Conservation (phyloP, 2,797 vertebrate species). For the Dermochelys coriacea region DNA sequence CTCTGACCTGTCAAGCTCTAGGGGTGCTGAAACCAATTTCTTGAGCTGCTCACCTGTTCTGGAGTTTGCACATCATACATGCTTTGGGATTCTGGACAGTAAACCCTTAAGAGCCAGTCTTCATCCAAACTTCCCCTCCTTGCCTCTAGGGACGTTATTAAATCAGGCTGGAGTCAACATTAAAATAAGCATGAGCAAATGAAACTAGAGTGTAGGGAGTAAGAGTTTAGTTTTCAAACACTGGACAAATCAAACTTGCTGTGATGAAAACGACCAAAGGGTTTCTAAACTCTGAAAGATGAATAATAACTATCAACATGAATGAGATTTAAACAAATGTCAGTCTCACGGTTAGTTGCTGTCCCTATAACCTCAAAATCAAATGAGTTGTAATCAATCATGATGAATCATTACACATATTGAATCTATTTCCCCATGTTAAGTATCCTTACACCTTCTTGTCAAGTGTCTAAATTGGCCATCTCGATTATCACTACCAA, state of each 20-base stretch:
- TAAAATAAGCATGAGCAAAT: background rate
- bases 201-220: background rate
- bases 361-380: background rate
- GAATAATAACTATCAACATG: background rate
- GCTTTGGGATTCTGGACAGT: background rate
- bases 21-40: background rate
- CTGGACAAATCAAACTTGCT: background rate
- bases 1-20: background rate
- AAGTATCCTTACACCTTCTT: no score
- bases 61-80: background rate
- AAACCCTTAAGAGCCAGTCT: background rate
- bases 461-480: no score
- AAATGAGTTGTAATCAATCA: accelerated
- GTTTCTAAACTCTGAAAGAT: background rate
- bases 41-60: background rate
- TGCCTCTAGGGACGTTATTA: background rate
- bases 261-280: background rate
- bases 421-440: no score
- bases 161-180: background rate
- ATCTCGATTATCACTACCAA: no score
- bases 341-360: background rate
- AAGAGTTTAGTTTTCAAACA: background rate
- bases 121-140: background rate
- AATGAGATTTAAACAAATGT: background rate
- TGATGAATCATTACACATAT: background rate